A percentile compares a stretch with the other conserved stretches of the same genome.
These are phyloP conservation scores for Trichacis sp. DNA, from an alignment of 2,888 invertebrate genomes.

Conservation along the genomic window DNA sequence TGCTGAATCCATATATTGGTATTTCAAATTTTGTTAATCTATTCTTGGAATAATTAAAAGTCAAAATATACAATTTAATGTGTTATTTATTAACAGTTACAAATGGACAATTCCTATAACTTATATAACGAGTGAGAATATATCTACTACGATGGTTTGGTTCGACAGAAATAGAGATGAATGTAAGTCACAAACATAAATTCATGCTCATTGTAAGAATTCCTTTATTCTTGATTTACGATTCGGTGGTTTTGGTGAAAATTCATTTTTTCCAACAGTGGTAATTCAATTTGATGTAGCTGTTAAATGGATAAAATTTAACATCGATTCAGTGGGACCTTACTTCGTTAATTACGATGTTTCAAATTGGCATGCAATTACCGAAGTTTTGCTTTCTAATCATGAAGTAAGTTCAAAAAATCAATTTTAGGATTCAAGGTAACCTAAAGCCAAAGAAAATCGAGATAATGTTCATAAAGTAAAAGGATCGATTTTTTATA, in stretches of 20 bases:
- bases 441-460: no score
- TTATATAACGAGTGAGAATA: conserved; percentile 75
- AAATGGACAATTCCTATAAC: conserved; percentile 90
- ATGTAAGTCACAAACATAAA: no score
- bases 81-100: conserved; percentile 67
- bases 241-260: no score
- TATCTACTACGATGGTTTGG: conserved; percentile 57
- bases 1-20: conserved; percentile 56
- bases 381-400: conserved; percentile 64
- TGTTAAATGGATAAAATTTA: conserved; percentile 84
- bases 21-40: no score
- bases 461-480: no score
- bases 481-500: no score
- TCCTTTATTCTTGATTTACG: no score
- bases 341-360: conserved; percentile 87
- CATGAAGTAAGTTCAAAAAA: conserved; percentile 69
- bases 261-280: conserved; percentile 68
- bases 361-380: conserved; percentile 75
- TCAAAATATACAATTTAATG: no score
- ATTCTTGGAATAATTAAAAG: no score
- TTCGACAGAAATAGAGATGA: conserved; percentile 58
- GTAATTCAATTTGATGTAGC: conserved; percentile 69
- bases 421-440: no score
- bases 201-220: no score
- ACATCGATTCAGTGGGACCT: conserved; percentile 86